These are phyloP conservation scores for Takifugu bimaculatus DNA, from an alignment of 2,113 vertebrate species.

Conservation along the genomic window DNA sequence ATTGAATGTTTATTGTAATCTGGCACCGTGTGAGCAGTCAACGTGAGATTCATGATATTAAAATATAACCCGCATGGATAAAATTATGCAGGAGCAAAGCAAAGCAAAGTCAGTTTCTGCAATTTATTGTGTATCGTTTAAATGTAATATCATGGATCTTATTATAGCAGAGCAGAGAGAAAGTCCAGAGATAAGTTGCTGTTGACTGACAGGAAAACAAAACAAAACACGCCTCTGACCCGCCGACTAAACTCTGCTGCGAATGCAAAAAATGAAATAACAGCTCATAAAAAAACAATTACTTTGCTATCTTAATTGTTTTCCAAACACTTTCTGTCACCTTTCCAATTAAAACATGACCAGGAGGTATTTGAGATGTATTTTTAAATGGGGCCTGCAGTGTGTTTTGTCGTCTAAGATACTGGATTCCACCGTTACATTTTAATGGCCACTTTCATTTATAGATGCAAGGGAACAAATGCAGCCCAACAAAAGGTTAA, in stretches of 20 bases:
- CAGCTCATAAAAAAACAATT: conserved; percentile 55
- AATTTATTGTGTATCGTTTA: too few species aligned
- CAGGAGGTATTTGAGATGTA: conserved; percentile 62
- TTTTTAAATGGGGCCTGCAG: conserved; percentile 66
- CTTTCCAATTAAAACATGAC: conserved; percentile 76
- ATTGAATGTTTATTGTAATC: conserved; percentile 37
- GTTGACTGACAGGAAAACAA: too few species aligned
- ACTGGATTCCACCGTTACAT: conserved; percentile 50
- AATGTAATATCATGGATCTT: too few species aligned
- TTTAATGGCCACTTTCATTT: conserved; percentile 55
- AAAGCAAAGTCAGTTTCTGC: too few species aligned
- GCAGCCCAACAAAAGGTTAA: background rate
- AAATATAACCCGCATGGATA: too few species aligned
- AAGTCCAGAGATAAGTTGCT: too few species aligned
- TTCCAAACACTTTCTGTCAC: conserved; percentile 69
- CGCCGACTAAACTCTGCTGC: conserved; percentile 19
- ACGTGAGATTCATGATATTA: too few species aligned
- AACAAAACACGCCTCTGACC: background rate
- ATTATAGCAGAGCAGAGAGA: too few species aligned
- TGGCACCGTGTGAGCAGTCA: conserved; percentile 2
- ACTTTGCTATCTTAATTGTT: conserved; percentile 72
- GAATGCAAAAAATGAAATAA: conserved; percentile 39
- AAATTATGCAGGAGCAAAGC: too few species aligned
- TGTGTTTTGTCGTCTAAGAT: conserved; percentile 56
- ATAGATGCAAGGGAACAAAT: conserved; percentile 35